Percentiles rank a stretch among this genome's conserved stretches.
Conservation (phyloP, 2,113 vertebrate genomes). For the Paraplagusia blochii region DNA sequence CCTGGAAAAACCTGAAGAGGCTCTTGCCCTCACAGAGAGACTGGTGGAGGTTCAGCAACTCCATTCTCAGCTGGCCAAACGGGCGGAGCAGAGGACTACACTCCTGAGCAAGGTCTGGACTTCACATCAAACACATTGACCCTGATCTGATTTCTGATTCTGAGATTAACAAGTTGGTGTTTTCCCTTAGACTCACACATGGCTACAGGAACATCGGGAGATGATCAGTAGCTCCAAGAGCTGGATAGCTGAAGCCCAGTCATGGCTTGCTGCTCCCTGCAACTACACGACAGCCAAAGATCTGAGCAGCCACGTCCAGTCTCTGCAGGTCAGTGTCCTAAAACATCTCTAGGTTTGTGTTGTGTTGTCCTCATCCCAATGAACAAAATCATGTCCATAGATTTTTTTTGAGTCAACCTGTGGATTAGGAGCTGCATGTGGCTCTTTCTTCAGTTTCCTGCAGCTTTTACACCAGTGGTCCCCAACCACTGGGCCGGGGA, state of each 20-base stretch:
- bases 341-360: too few species aligned
- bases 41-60: conserved; percentile 79
- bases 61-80: conserved; percentile 81
- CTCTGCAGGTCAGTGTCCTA: conserved; percentile 77
- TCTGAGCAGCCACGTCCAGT: conserved; percentile 73
- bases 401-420: too few species aligned
- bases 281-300: conserved; percentile 79
- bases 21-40: conserved; percentile 78
- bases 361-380: too few species aligned
- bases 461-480: too few species aligned
- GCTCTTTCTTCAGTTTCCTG: too few species aligned
- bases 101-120: conserved; percentile 85
- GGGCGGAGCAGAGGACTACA: conserved; percentile 83
- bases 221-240: conserved; percentile 77
- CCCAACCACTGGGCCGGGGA: too few species aligned
- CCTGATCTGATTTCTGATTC: too few species aligned
- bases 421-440: too few species aligned
- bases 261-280: conserved; percentile 77
- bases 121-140: too few species aligned
- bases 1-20: conserved; percentile 78
- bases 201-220: conserved; percentile 85
- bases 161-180: not conserved
- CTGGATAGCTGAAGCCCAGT: conserved; percentile 83
- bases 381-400: too few species aligned
- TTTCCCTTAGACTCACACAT: conserved; percentile 76